Evolutionary conservation across 1,140 invertebrate genomes (phyloP).

Genomic region (Anoplolepis gracilipes): DNA sequence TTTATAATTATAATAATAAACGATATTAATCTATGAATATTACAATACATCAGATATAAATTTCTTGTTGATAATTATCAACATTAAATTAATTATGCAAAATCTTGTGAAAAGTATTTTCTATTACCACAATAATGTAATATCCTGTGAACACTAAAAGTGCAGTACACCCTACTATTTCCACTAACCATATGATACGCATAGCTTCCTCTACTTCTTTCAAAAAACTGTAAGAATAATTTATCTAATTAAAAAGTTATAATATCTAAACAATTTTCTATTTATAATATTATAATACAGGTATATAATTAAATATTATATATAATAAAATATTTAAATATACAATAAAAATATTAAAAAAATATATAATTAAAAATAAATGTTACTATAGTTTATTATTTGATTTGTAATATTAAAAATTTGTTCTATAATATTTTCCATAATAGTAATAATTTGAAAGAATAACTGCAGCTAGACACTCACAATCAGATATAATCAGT

Average conservation of each 20-base stretch:
- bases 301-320: no score
- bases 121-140: conserved; percentile 62
- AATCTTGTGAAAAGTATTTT: not conserved
- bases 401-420: not conserved
- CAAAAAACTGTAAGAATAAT: conserved; percentile 55
- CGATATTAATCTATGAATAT: no score
- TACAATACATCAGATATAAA: no score
- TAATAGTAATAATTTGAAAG: not conserved
- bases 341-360: no score
- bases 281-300: not conserved
- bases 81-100: conserved; percentile 54
- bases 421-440: not conserved
- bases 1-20: no score
- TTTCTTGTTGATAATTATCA: no score
- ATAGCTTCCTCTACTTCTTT: conserved; percentile 44
- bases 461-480: not conserved
- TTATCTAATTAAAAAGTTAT: not conserved
- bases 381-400: not conserved
- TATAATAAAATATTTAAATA: no score
- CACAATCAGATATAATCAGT: no score
- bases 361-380: no score
- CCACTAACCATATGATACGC: conserved; percentile 71
- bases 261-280: not conserved
- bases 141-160: conserved; percentile 73
- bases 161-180: conserved; percentile 62